These are phyloP conservation scores for Rhabditophanes sp. DNA, from an alignment of 2,888 invertebrate species.

Conservation along the genomic window DNA sequence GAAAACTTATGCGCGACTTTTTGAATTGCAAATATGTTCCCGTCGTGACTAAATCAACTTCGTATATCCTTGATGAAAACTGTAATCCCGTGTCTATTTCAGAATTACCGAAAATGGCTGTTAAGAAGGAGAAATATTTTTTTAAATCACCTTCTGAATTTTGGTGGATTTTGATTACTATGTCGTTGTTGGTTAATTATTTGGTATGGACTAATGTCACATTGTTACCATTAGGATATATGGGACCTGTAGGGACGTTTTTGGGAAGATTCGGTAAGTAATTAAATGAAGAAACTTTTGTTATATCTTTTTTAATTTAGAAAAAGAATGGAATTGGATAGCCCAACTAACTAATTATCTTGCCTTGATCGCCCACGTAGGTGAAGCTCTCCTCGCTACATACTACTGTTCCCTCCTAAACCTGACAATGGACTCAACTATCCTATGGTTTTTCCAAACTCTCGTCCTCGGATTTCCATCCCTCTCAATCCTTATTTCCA, in stretches of 20 bases:
- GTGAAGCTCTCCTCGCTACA: constrained; percentile 27
- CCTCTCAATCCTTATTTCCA: constrained; percentile 14
- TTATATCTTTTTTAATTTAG: neutral
- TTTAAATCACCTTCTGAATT: too few relatives aligned
- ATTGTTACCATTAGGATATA: too few relatives aligned
- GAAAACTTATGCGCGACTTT: constrained; percentile 26
- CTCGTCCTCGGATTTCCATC: constrained; percentile 37
- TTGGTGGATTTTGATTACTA: too few relatives aligned
- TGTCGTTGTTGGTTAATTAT: too few relatives aligned
- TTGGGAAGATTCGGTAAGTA: too few relatives aligned
- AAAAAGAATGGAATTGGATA: neutral
- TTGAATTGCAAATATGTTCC: constrained; percentile 25
- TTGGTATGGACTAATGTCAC: too few relatives aligned
- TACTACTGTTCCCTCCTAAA: constrained; percentile 22
- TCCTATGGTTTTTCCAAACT: constrained; percentile 36
- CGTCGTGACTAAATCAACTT: too few relatives aligned
- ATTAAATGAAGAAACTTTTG: neutral
- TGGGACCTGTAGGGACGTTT: too few relatives aligned
- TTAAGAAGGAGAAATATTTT: too few relatives aligned
- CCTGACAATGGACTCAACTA: constrained; percentile 22
- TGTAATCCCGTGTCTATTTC: too few relatives aligned
- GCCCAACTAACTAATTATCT: constrained; percentile 4
- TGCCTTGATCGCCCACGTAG: constrained; percentile 26
- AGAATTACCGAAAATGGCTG: too few relatives aligned
- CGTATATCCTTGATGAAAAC: too few relatives aligned